These are phyloP conservation scores for Alfaro cultratus DNA, from an alignment of 2,797 vertebrate genomes.

Conservation along the genomic window DNA sequence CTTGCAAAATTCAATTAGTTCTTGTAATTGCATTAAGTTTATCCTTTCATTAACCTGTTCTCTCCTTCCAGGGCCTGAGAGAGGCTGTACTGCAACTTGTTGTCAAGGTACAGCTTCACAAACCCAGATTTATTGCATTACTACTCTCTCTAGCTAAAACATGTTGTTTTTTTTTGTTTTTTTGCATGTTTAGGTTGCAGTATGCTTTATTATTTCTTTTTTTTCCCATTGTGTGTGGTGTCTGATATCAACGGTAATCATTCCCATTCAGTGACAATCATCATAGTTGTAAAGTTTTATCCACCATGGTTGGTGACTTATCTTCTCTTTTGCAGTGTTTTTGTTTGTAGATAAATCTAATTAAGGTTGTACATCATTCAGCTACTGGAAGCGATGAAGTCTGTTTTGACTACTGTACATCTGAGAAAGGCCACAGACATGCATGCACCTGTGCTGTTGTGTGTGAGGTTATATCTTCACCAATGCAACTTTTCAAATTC, in stretches of 20 bases:
- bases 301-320: slow-evolving; percentile 25
- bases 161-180: background rate
- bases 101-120: slow-evolving; percentile 71
- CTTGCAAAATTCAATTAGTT: slow-evolving; percentile 42
- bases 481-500: background rate
- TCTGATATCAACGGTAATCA: slow-evolving; percentile 15
- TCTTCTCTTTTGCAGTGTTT: slow-evolving; percentile 47
- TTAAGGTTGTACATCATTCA: slow-evolving; percentile 30
- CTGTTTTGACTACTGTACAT: background rate
- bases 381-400: slow-evolving; percentile 36
- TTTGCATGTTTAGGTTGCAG: background rate
- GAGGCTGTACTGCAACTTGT: slow-evolving; percentile 83
- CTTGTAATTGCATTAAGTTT: slow-evolving; percentile 53
- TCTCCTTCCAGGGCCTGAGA: slow-evolving; percentile 79
- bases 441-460: slow-evolving; percentile 10
- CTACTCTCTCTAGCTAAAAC: background rate
- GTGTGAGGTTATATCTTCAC: background rate
- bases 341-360: slow-evolving; percentile 54
- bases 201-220: background rate
- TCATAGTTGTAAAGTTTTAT: slow-evolving; percentile 7
- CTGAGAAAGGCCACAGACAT: slow-evolving; percentile 4
- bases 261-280: background rate
- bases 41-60: slow-evolving; percentile 43
- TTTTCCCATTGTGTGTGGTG: slow-evolving; percentile 63
- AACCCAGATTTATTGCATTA: background rate